Percentiles rank a stretch among this genome's conserved stretches.
These are phyloP conservation scores for Exaiptasia diaphana DNA, from an alignment of 64 coral and sea anemone species.

Conservation along the genomic window DNA sequence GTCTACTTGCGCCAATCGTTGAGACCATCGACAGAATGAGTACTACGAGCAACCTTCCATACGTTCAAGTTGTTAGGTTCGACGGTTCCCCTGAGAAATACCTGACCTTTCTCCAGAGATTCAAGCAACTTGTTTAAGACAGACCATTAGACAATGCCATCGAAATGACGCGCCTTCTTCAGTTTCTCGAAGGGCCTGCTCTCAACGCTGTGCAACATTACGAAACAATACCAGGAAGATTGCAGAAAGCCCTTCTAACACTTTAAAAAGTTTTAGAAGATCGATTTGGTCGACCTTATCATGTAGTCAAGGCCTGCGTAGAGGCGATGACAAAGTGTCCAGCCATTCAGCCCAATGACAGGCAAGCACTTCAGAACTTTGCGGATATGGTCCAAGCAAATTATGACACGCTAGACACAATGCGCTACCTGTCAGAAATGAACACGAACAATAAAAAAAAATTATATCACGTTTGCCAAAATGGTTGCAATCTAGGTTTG, in stretches of 20 bases:
- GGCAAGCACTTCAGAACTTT: conserved; percentile 24
- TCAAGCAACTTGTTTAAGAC: not conserved
- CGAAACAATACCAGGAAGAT: conserved; percentile 36
- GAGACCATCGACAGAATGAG: conserved; percentile 46
- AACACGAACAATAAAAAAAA: conserved; percentile 46
- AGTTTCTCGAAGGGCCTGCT: conserved; percentile 17
- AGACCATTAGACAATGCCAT: conserved; percentile 1
- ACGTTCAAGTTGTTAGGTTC: conserved; percentile 35
- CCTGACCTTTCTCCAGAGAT: conserved; percentile 1
- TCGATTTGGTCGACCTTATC: conserved; percentile 40
- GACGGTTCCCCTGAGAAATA: conserved; percentile 50
- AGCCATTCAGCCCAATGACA: conserved; percentile 32
- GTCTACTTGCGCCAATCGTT: not conserved
- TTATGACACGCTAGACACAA: conserved; percentile 39
- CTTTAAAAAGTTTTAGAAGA: conserved; percentile 46
- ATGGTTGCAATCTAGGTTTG: conserved; percentile 55
- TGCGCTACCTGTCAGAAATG: conserved; percentile 45
- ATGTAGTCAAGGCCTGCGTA: conserved; percentile 54
- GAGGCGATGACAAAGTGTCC: conserved; percentile 51
- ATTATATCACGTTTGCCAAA: conserved; percentile 27
- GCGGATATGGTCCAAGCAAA: conserved; percentile 39
- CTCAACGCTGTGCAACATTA: conserved; percentile 18
- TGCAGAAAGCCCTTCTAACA: conserved; percentile 14
- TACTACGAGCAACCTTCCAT: conserved; percentile 26
- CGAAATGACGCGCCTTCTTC: conserved; percentile 14